phyloP scores from a whole-genome alignment of 1,140 invertebrate genomes.

The Platorchestia sp. region DNA sequence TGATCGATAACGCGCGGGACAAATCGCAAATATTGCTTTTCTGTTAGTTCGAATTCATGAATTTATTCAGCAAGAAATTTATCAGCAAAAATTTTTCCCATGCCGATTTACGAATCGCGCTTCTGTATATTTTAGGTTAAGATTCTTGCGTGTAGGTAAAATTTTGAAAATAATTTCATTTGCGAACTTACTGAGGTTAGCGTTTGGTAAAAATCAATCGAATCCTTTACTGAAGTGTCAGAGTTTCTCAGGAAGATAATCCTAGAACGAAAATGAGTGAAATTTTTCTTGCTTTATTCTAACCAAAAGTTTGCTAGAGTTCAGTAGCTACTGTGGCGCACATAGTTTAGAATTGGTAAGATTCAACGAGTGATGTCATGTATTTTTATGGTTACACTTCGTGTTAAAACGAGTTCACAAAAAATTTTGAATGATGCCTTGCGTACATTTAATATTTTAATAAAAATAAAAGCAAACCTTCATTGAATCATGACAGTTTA shows the following conservation, averaged over 20 bases:
- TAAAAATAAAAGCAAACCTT: no score
- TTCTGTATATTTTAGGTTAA: not conserved
- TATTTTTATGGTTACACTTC: not conserved
- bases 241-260: not conserved
- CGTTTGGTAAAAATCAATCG: not conserved
- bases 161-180: not conserved
- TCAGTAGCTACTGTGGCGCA: not conserved
- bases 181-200: not conserved
- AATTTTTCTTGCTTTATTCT: not conserved
- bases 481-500: not conserved
- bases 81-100: not conserved
- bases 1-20: not conserved
- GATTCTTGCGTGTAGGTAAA: not conserved
- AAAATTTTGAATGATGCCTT: not conserved
- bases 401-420: not conserved
- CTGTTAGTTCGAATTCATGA: not conserved
- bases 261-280: not conserved
- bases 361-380: not conserved
- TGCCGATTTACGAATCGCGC: not conserved
- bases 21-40: not conserved
- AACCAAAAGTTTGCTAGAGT: not conserved
- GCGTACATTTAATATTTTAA: not conserved
- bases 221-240: not conserved
- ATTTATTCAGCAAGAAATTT: not conserved
- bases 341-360: not conserved